Conservation (phyloP, 1,140 invertebrate genomes). For the Hylaeus volcanicus region DNA sequence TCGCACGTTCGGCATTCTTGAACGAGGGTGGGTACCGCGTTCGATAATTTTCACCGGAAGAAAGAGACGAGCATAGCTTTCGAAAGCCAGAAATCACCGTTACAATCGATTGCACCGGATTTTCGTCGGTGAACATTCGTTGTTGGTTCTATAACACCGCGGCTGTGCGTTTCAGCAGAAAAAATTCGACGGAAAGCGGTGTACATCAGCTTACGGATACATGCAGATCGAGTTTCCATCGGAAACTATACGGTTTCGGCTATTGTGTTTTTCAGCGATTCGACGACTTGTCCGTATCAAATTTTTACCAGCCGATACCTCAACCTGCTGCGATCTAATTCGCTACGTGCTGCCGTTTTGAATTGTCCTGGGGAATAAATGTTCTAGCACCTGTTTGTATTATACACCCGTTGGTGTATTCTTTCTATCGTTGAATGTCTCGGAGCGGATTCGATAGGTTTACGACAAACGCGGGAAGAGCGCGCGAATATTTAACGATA, state of each 20-base stretch:
- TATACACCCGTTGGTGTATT: no score
- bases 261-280: constrained; percentile 31
- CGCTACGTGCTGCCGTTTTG: constrained; percentile 5
- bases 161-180: neutral
- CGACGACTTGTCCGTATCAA: constrained; percentile 30
- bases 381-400: no score
- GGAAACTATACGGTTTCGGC: constrained; percentile 27
- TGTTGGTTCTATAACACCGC: constrained; percentile 21
- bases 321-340: constrained; percentile 36
- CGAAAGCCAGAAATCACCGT: no score
- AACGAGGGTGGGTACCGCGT: no score
- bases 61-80: no score
- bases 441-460: no score
- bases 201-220: constrained; percentile 32
- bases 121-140: constrained; percentile 25
- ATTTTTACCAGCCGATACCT: constrained; percentile 27
- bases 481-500: no score
- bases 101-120: neutral
- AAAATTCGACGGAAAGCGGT: constrained; percentile 29
- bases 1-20: no score
- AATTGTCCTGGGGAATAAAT: no score
- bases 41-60: neutral
- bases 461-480: no score
- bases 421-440: no score
- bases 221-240: constrained; percentile 48